These are phyloP conservation scores for Motacilla alba DNA, from an alignment of 2,113 vertebrate genomes.

Conservation along the genomic window DNA sequence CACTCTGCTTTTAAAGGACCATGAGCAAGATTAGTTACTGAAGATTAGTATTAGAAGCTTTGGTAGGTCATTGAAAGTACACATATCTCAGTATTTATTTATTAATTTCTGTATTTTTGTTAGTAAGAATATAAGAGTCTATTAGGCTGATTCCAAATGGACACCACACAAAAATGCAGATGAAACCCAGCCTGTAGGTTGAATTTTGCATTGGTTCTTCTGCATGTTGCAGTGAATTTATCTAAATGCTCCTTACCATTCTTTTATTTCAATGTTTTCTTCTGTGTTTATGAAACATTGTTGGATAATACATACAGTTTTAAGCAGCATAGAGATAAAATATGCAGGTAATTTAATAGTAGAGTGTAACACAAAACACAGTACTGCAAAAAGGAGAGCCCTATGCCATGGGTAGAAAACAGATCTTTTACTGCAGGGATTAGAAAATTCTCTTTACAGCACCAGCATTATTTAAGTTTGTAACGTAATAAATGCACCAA, in stretches of 20 bases:
- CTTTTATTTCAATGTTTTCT: neutral
- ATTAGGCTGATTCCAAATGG: neutral
- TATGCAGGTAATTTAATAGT: neutral
- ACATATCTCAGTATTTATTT: neutral
- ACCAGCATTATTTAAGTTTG: neutral
- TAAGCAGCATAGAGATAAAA: neutral
- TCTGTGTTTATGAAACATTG: neutral
- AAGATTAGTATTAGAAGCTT: neutral
- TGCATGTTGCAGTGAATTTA: neutral
- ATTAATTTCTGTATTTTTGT: neutral
- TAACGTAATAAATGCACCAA: neutral
- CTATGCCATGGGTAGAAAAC: neutral
- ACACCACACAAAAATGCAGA: neutral
- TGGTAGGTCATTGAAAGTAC: neutral
- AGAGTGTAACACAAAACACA: neutral
- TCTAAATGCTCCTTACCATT: neutral
- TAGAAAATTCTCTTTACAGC: neutral
- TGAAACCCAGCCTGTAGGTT: neutral
- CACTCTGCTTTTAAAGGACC: neutral
- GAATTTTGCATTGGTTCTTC: neutral
- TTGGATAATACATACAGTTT: neutral
- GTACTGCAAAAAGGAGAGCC: neutral
- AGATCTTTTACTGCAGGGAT: neutral
- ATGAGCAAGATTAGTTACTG: neutral
- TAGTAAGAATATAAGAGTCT: neutral